These are phyloP conservation scores for Emydocephalus ijimae DNA, from an alignment of 2,113 vertebrate species.

Conservation along the genomic window DNA sequence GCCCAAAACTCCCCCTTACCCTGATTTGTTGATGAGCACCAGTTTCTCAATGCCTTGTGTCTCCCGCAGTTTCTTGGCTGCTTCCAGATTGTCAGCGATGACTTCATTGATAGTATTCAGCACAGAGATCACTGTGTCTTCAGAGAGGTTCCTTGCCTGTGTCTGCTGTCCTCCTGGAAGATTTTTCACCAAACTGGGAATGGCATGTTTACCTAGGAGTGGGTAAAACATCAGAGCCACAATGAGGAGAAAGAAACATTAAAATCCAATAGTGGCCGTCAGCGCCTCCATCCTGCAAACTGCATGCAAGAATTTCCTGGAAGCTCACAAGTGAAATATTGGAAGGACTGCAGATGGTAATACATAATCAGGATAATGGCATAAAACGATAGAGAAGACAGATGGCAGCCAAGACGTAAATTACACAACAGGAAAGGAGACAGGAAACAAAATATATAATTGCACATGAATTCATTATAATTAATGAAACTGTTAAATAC, in stretches of 20 bases:
- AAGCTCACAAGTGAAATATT: not conserved
- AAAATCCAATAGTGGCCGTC: not conserved
- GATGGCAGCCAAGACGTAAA: not conserved
- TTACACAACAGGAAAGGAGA: not conserved
- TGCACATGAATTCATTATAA: not conserved
- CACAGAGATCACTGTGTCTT: slow-evolving; percentile 88
- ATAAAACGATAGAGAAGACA: not conserved
- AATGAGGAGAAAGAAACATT: not conserved
- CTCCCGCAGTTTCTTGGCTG: slow-evolving; percentile 85
- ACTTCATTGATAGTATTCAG: slow-evolving; percentile 91
- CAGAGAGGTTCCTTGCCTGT: slow-evolving; percentile 77
- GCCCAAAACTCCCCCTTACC: slow-evolving; percentile 60
- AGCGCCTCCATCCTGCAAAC: not conserved
- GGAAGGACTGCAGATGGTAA: not conserved
- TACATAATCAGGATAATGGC: not conserved
- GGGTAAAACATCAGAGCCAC: not conserved
- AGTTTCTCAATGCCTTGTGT: slow-evolving; percentile 91
- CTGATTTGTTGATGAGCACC: slow-evolving; percentile 91
- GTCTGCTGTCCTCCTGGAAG: slow-evolving; percentile 86
- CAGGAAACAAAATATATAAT: not conserved
- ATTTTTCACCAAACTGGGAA: slow-evolving; percentile 86
- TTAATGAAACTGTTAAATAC: not conserved
- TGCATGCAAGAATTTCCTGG: not conserved
- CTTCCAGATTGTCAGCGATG: slow-evolving; percentile 86
- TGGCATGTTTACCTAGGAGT: slow-evolving; percentile 81